These are phyloP conservation scores for Psilopogon haemacephalus DNA, from an alignment of 2,113 vertebrate species.

Conservation along the genomic window DNA sequence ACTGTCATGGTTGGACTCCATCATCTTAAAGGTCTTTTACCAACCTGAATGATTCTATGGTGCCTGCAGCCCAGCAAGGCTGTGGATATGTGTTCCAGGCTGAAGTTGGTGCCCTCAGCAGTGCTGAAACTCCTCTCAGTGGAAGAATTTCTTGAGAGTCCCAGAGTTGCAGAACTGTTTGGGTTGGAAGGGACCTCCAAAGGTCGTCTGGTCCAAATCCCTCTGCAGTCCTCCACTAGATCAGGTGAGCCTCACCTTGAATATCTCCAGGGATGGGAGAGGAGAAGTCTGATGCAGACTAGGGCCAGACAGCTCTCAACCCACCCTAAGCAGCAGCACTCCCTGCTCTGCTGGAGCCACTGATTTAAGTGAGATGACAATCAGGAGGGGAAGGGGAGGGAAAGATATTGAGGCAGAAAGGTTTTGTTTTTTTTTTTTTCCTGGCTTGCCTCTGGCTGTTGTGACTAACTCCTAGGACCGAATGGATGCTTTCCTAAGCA, in stretches of 20 bases:
- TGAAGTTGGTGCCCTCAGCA: rapidly evolving
- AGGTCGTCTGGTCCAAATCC: too few relatives aligned
- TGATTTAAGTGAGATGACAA: background rate
- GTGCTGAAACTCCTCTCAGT: rapidly evolving
- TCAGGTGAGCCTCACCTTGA: too few relatives aligned
- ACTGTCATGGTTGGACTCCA: background rate
- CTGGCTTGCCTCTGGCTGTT: background rate
- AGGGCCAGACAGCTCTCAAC: background rate
- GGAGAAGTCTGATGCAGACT: background rate
- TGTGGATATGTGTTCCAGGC: background rate
- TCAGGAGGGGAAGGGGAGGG: background rate
- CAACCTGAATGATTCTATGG: too few relatives aligned
- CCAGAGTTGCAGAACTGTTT: too few relatives aligned
- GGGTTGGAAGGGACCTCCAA: too few relatives aligned
- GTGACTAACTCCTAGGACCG: background rate
- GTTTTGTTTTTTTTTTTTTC: too few relatives aligned
- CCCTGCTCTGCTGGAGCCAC: background rate
- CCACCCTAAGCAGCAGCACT: rapidly evolving
- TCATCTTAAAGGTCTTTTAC: too few relatives aligned
- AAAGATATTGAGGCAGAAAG: background rate
- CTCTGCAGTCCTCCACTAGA: too few relatives aligned
- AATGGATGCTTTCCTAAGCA: background rate
- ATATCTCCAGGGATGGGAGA: too few relatives aligned
- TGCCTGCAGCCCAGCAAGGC: background rate
- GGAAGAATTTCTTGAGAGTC: rapidly evolving